Base-by-base conservation (phyloP, 2,888 invertebrate species). In the Drosophila acutilabella region DNA sequence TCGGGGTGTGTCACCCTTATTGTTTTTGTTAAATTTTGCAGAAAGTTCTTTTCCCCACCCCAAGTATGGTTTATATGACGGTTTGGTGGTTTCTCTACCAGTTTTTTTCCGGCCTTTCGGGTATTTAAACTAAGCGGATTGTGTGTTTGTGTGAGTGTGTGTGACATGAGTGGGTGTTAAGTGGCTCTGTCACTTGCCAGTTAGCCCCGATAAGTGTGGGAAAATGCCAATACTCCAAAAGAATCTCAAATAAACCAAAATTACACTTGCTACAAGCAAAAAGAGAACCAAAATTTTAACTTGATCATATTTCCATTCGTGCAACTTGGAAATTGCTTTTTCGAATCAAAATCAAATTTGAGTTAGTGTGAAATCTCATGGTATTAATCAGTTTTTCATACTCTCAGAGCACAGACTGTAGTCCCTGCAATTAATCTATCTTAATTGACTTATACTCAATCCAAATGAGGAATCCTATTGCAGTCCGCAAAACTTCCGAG, bases 1-100 rank as follows among this genome's bases (percentile, higher is more conserved):
- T 69, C 45, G 52, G 77, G 74, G 74, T 36, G 36, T 54, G 81
- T 71, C 67, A 54, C 80, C 74, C 74, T 81, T 89, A 81, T 89
- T 89, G 89, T 88, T 89, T 90, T 89, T 89, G 89, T 89, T 89
- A 89, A 89, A 89, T 89, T 89, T 89, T 88, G 89, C 89, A 89
- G 86, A 89, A 89, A 88, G 80, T 83, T 79, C 75, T 52, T 71
- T 67, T 67, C 65, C 23, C 26, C 44, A 41, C 52, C 71, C 50
- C 54, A 56, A 14, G 11, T 54, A 10, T 53, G 60, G 68, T 74
- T 62, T 72, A 66, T 65, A 40, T 60, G 60, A 70, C 66, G 58
- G 74, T 67, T 72, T 79, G 73, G 82, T 78, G 78, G 76, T 77
- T 88, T 78, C 64, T 68, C 71, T 80, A 74, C 78, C 71, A 71